Conservation (phyloP, 1,140 invertebrate genomes). For the Drosophila aff. region DNA sequence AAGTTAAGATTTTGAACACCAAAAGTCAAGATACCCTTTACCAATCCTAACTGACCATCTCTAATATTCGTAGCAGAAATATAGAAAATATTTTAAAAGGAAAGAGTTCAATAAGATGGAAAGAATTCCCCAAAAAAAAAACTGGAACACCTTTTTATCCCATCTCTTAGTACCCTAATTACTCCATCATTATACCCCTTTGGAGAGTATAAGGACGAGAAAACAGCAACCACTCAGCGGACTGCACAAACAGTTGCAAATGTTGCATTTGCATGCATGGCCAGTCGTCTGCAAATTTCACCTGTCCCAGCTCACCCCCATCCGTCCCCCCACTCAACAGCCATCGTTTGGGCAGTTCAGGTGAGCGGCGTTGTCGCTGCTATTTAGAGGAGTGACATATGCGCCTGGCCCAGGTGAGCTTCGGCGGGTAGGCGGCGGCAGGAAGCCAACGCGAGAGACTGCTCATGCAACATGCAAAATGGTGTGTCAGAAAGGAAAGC, state of each 20-base stretch:
- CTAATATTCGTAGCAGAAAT: not conserved
- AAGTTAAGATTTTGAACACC: not conserved
- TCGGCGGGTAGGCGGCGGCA: not conserved
- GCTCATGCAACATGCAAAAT: slow-evolving; percentile 74
- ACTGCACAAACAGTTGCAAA: slow-evolving; percentile 74
- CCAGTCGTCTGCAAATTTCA: slow-evolving; percentile 54
- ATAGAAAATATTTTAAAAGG: not conserved
- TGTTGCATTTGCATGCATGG: slow-evolving; percentile 82
- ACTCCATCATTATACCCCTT: not conserved
- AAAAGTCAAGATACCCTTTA: not conserved
- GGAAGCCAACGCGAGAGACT: slow-evolving; percentile 22
- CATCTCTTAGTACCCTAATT: not conserved
- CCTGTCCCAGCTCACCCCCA: slow-evolving; percentile 3
- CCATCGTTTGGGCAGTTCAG: slow-evolving; percentile 43
- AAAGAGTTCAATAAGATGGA: no score
- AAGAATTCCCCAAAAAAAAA: not conserved
- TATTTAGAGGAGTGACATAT: slow-evolving; percentile 81
- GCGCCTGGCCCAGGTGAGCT: slow-evolving; percentile 36
- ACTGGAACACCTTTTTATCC: no score
- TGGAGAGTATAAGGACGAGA: slow-evolving; percentile 10
- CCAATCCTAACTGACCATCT: no score
- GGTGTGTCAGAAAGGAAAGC: slow-evolving; percentile 75
- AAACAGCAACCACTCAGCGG: slow-evolving; percentile 48
- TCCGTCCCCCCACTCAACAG: not conserved
- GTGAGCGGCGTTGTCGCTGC: slow-evolving; percentile 64